Percentiles rank a stretch among this genome's conserved stretches.
Evolutionary conservation across 2,113 vertebrate genomes (phyloP).

Genomic region (Synchiropus splendidus): DNA sequence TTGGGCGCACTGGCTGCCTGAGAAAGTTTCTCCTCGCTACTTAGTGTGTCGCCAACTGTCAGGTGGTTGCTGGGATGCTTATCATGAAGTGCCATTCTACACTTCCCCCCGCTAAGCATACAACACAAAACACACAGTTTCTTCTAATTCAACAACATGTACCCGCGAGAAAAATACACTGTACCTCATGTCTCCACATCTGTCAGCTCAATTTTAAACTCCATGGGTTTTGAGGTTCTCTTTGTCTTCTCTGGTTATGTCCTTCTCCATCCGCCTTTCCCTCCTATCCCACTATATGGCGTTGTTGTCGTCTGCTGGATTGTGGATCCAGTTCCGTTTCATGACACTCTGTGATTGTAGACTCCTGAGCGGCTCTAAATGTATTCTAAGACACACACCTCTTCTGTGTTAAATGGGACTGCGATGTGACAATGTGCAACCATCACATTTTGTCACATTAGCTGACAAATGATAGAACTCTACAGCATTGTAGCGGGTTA

Average conservation of each 20-base stretch:
- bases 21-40: background rate
- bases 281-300: constrained; percentile 19
- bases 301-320: constrained; percentile 30
- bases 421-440: constrained; percentile 84
- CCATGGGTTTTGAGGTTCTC: constrained; percentile 27
- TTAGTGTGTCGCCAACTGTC: constrained; percentile 15
- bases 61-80: constrained; percentile 57
- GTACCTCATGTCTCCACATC: constrained; percentile 21
- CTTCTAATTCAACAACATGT: background rate
- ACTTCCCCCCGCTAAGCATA: constrained; percentile 22
- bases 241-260: constrained; percentile 30
- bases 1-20: too few relatives aligned
- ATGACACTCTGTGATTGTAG: constrained; percentile 51
- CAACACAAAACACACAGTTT: constrained; percentile 15
- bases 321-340: constrained; percentile 60
- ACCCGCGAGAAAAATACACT: constrained; percentile 4
- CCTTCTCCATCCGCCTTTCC: constrained; percentile 21
- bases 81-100: constrained; percentile 26
- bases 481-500: constrained; percentile 84
- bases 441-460: constrained; percentile 84
- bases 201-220: constrained; percentile 33
- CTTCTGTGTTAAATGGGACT: constrained; percentile 74
- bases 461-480: constrained; percentile 73
- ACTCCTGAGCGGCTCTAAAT: constrained; percentile 37
- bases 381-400: constrained; percentile 54